These are phyloP conservation scores for Ephialtes manifestator DNA, from an alignment of 2,888 invertebrate genomes.

Conservation along the genomic window DNA sequence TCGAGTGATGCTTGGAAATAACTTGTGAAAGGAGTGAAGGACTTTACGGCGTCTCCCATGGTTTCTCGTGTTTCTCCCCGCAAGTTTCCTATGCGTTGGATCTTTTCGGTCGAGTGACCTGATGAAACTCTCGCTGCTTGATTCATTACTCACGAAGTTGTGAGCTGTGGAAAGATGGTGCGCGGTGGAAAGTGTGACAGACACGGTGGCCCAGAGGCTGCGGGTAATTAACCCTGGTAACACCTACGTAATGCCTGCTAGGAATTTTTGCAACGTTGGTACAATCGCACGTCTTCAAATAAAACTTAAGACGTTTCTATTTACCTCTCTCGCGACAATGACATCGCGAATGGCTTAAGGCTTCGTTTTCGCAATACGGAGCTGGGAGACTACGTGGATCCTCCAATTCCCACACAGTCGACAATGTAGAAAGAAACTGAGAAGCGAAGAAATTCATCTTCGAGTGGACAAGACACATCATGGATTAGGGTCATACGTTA, in stretches of 20 bases:
- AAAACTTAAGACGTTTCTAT: conserved; percentile 22
- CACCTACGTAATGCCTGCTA: conserved; percentile 57
- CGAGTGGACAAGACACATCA: conserved; percentile 17
- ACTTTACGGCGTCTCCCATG: conserved; percentile 39
- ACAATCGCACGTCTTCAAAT: conserved; percentile 56
- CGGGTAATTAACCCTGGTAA: conserved; percentile 71
- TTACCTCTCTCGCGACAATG: conserved; percentile 11
- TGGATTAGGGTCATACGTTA: conserved; percentile 53
- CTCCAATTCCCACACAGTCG: conserved; percentile 46
- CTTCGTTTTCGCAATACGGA: conserved; percentile 53
- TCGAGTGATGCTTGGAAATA: conserved; percentile 30
- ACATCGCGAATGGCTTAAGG: conserved; percentile 28
- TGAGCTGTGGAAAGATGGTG: conserved; percentile 34
- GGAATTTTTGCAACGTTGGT: conserved; percentile 37
- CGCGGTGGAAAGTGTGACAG: conserved; percentile 24
- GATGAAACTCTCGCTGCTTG: conserved; percentile 67
- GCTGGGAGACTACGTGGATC: conserved; percentile 4
- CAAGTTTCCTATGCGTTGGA: conserved; percentile 2
- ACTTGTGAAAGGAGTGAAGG: conserved; percentile 40
- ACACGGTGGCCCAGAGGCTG: conserved; percentile 49
- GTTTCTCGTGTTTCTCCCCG: conserved; percentile 13
- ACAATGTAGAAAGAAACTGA: conserved; percentile 15
- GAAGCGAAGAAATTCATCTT: not conserved
- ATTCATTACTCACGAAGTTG: conserved; percentile 71
- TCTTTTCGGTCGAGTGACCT: conserved; percentile 47